Base-by-base conservation (phyloP, 2,113 vertebrate species). In the Pachypanchax playfairii region DNA sequence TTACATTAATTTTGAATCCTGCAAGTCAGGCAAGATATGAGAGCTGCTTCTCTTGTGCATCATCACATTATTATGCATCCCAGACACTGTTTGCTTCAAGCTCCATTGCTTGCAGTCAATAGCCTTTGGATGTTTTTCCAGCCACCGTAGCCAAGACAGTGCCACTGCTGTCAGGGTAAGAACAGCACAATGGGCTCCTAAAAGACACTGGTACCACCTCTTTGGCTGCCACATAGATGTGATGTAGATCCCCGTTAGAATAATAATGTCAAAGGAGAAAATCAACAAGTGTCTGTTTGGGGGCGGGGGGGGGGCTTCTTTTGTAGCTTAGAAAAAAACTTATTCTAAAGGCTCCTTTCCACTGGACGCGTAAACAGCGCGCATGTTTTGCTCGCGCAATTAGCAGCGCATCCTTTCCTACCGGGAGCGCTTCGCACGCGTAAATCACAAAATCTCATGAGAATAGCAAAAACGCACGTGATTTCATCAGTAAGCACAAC, bases 181-280 rank as follows among this genome's bases (percentile, higher is more conserved):
- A 80, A 46, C 68, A 60, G 75, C 82, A 86, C 85, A 88, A 88
- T 81, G 78, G 64, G 14, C 72, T 65, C 61, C 74, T 59, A 80
- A 85, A 77, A 73, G 46, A 39, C 56, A 1, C 68, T 82, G 78
- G 86, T 85, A 81, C 87, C 85, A 88, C 73, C 76, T 80, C 79
- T 74, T 83, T 85, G 75, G 77, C 85, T 79, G 71, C 52, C 72
- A 77, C 80, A 70, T 41, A 65, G 64, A 75, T 64, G 71, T 67
- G 61, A 73, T 60, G 72, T 17, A 29, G 70, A 70, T 21, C 57
- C 73, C 51, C 70, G 50, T 47, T 53, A 46, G 79, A 85, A 83
- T 70, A 71, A 79, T 66, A 77, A 77, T 65, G 44, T 69, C 5
- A 24, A 18, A 31, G 73, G 25, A 71, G 61, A 65, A 46, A 62